Evolutionary conservation across 2,113 vertebrate genomes (phyloP).

Genomic region (Platichthys flesus): DNA sequence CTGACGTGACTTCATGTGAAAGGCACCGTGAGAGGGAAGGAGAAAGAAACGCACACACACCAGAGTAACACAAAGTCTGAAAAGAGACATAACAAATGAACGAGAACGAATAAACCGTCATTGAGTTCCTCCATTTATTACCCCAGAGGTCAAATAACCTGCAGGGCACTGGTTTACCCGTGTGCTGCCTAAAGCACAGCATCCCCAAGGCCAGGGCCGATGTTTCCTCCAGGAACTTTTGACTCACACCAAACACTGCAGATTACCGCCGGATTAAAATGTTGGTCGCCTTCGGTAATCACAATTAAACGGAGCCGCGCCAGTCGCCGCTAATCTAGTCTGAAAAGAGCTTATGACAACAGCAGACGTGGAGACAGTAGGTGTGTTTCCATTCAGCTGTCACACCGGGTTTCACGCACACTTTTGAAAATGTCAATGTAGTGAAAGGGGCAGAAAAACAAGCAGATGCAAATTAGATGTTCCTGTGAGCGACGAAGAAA

Average conservation of each 20-base stretch:
- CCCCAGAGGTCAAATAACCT: neutral
- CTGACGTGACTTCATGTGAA: constrained; percentile 14
- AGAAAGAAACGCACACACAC: neutral
- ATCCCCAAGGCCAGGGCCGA: neutral
- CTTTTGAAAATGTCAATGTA: constrained; percentile 40
- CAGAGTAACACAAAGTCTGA: neutral
- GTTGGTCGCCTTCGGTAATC: constrained; percentile 23
- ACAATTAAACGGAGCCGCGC: constrained; percentile 51
- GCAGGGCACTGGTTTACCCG: neutral
- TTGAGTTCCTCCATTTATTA: neutral
- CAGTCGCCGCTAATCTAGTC: constrained; percentile 43
- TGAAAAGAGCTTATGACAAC: constrained; percentile 55
- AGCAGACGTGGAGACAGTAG: constrained; percentile 33
- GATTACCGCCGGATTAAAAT: constrained; percentile 48
- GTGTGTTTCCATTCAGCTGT: constrained; percentile 53
- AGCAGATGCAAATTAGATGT: constrained; percentile 25
- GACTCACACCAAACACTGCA: constrained; percentile 37
- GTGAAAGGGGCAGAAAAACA: neutral
- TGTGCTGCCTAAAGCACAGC: neutral
- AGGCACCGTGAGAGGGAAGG: neutral
- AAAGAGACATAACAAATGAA: neutral
- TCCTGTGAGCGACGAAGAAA: neutral
- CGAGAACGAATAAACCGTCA: neutral
- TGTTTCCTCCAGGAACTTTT: constrained; percentile 13
- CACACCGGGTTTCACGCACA: constrained; percentile 13